Evolutionary conservation across 2,888 invertebrate species (phyloP).

Genomic region (Petrophora chlorosata): DNA sequence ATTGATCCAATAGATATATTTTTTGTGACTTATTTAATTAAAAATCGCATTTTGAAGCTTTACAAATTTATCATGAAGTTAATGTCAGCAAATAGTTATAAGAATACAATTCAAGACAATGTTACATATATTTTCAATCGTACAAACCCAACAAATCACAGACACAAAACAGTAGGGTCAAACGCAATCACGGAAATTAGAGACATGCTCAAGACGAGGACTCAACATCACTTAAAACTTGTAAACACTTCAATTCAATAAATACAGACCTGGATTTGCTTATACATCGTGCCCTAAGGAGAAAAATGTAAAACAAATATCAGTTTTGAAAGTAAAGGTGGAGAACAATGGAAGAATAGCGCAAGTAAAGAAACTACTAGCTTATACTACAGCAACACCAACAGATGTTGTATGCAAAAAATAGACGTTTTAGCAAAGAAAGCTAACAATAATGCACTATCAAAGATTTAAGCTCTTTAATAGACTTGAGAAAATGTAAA

Average conservation of each 20-base stretch:
- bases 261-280: constrained; percentile 83
- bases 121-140: constrained; percentile 29
- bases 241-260: constrained; percentile 47
- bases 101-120: constrained; percentile 8
- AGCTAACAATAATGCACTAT: too few relatives aligned
- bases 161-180: constrained; percentile 39
- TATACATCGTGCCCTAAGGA: constrained; percentile 82
- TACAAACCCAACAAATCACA: constrained; percentile 39
- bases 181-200: constrained; percentile 40
- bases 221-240: constrained; percentile 69
- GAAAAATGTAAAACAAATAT: constrained; percentile 62
- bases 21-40: too few relatives aligned
- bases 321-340: constrained; percentile 34
- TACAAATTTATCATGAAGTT: background rate
- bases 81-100: background rate
- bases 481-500: too few relatives aligned
- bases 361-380: too few relatives aligned
- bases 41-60: background rate
- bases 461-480: too few relatives aligned
- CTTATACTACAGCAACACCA: too few relatives aligned
- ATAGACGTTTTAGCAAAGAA: too few relatives aligned
- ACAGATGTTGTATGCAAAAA: too few relatives aligned
- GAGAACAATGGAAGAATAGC: constrained; percentile 20
- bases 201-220: constrained; percentile 61
- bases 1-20: background rate